Conservation (phyloP, 2,888 invertebrate species). For the Hylaea fasciaria region DNA sequence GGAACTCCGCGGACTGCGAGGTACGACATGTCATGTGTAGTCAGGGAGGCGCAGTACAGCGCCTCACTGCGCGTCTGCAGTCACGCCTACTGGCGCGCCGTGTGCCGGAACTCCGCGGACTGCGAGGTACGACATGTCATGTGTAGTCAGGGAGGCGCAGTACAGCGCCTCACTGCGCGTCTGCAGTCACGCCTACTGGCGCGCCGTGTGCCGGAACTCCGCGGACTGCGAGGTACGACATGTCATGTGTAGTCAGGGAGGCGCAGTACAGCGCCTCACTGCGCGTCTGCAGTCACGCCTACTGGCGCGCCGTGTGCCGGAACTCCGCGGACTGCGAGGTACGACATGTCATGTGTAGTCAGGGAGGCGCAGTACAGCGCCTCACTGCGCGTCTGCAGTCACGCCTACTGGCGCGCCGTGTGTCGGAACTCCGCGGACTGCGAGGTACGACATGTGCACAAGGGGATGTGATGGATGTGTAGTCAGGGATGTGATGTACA, state of each 20-base stretch:
- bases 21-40: slow-evolving; percentile 50
- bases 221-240: slow-evolving; percentile 91
- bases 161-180: slow-evolving; percentile 92
- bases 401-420: slow-evolving; percentile 96
- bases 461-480: too few relatives aligned
- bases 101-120: slow-evolving; percentile 92
- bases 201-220: slow-evolving; percentile 93
- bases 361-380: slow-evolving; percentile 96
- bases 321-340: slow-evolving; percentile 94
- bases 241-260: slow-evolving; percentile 85
- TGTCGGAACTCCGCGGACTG: slow-evolving; percentile 94
- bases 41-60: slow-evolving; percentile 95
- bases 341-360: neutral
- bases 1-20: slow-evolving; percentile 94
- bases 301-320: slow-evolving; percentile 96
- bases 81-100: slow-evolving; percentile 96
- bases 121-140: slow-evolving; percentile 89
- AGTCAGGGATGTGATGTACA: slow-evolving; percentile 94
- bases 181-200: slow-evolving; percentile 98
- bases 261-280: slow-evolving; percentile 94
- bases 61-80: slow-evolving; percentile 94
- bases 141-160: slow-evolving; percentile 91
- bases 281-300: slow-evolving; percentile 95
- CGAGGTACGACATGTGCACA: slow-evolving; percentile 86
- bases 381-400: slow-evolving; percentile 94